Percentiles rank a stretch among this genome's conserved stretches.
phyloP scores from a whole-genome alignment of 2,797 vertebrate species.

The Danio kyathit region DNA sequence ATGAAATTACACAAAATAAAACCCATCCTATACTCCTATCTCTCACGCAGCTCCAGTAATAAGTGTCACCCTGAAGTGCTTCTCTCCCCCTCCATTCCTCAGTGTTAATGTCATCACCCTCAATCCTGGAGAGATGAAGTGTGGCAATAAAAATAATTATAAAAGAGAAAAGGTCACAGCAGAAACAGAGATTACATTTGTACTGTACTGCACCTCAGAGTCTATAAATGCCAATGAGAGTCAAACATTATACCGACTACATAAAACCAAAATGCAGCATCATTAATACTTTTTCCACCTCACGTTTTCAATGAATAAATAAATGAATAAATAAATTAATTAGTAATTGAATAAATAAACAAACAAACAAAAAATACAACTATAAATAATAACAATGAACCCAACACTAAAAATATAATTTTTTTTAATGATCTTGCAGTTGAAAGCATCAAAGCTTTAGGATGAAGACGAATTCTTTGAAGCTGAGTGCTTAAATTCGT shows the following conservation, averaged over 20 bases:
- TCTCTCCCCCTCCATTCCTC: constrained; percentile 3
- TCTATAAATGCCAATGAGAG: constrained; percentile 20
- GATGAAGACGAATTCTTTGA: not conserved
- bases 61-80: constrained; percentile 33
- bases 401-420: not conserved
- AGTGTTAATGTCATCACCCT: constrained; percentile 48
- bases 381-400: too few species aligned
- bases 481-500: not conserved
- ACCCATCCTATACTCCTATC: not conserved
- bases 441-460: not conserved
- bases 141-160: not conserved
- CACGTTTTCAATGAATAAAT: not conserved
- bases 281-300: not conserved
- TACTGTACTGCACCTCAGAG: not conserved
- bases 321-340: too few species aligned
- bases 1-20: not conserved
- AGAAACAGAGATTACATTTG: constrained; percentile 31
- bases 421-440: not conserved
- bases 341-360: not conserved
- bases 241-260: constrained; percentile 3
- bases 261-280: constrained; percentile 19
- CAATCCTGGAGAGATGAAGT: constrained; percentile 27
- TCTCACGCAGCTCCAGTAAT: constrained; percentile 5
- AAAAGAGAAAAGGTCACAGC: constrained; percentile 7
- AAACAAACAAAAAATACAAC: not conserved